Evolutionary conservation across 2,888 invertebrate genomes (phyloP), one percentile per base, ranked within the genome.

Genomic region (Lasioglossum leucozonium): DNA sequence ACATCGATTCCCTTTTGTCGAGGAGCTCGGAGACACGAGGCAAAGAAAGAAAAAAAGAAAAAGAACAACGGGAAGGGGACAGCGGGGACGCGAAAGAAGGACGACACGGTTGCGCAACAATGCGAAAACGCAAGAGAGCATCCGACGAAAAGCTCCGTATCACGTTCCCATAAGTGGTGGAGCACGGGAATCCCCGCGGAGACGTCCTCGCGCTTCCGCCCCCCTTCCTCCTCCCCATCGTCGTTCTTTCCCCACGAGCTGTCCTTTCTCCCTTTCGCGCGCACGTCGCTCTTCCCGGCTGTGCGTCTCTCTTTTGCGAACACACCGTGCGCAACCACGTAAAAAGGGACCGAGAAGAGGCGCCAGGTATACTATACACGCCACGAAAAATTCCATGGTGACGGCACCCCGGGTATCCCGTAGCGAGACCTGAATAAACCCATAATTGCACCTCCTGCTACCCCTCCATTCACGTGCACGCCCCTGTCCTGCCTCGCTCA

Each of bases 111-210:
- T 92, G 91, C 92, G 91, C 90, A 93, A 93, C 93, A 93, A 93
- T 92, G 91, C 89, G 89, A 92, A 93, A 92, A 90, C 88, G 91
- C 91, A 92, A 93, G 91, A 93, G 92, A 92, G 91, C 92, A 93
- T 90, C 92, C 90, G 84, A 92, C 89, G 90, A 91, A 90, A 90
- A 91, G 90, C 91, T 89, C 76, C 90, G 89, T 92, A 93, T 91
- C 91, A 89, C 90, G 91, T 93, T 93, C 93, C 93, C 93, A 93
- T 93, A 91, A 92, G 92, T 93, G 91, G 90, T 92, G 88, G 91
- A 67, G 86, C 78, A 37, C 69, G 86, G 81, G 84, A 84, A 86
- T 89, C 90, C 88, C 90, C 87, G 91, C 91, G 77, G 90, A 87
- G 90, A 89, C 87, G 82, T 87, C 89, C 87, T 87, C 91, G 16